A percentile compares a stretch with the other conserved stretches of the same genome.
These are phyloP conservation scores for Lasioglossum marginatum DNA, from an alignment of 2,888 invertebrate genomes.

Conservation along the genomic window DNA sequence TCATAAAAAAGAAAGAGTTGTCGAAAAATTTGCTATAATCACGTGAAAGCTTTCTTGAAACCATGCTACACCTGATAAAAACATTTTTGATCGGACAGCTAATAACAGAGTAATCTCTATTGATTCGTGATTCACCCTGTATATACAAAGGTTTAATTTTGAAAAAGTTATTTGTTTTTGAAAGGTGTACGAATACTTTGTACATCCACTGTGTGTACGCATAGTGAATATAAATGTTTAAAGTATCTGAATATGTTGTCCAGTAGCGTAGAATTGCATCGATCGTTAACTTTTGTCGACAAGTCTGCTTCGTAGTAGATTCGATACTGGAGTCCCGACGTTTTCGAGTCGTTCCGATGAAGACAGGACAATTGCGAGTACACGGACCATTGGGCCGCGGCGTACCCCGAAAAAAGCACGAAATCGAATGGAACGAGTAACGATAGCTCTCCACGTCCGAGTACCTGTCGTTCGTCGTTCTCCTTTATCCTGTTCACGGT, in stretches of 20 bases:
- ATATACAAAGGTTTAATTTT: too few species aligned
- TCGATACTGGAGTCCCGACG: background rate
- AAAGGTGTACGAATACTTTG: too few species aligned
- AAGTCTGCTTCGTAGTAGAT: background rate
- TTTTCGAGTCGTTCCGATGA: conserved; percentile 8
- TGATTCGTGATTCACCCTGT: too few species aligned
- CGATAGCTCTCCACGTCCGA: conserved; percentile 55
- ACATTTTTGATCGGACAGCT: too few species aligned
- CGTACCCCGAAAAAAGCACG: conserved; percentile 28
- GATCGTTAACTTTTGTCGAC: background rate
- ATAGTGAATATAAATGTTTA: background rate
- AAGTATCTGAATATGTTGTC: background rate
- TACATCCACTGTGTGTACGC: too few species aligned
- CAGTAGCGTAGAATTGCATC: background rate
- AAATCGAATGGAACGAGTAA: conserved; percentile 60
- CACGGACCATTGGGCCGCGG: conserved; percentile 23
- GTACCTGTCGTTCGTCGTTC: conserved; percentile 50
- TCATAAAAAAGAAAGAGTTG: too few species aligned
- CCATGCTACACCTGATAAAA: too few species aligned
- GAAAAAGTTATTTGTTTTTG: too few species aligned
- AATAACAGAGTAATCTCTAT: too few species aligned
- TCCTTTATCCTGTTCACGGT: conserved; percentile 35
- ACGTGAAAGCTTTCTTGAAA: too few species aligned
- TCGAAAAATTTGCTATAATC: too few species aligned
- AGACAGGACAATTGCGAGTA: conserved; percentile 21